A percentile compares a stretch with the other conserved stretches of the same genome.
These are phyloP conservation scores for Cotesia glomerata DNA, from an alignment of 1,140 invertebrate species.

Conservation along the genomic window DNA sequence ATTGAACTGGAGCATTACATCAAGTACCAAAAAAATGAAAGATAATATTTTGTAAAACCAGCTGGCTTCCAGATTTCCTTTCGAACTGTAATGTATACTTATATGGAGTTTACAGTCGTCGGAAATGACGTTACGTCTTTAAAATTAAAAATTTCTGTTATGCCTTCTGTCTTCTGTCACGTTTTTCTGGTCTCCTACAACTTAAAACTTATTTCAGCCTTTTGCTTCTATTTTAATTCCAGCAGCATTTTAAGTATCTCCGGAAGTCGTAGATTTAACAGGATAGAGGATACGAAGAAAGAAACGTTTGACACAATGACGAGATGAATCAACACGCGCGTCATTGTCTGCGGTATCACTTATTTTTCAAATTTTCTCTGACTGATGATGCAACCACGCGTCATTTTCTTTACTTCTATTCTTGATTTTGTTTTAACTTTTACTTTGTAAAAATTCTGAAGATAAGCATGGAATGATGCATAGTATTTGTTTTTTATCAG, in stretches of 20 bases:
- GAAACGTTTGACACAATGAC: no score
- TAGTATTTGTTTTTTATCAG: no score
- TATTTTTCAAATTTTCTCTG: slow-evolving; percentile 7
- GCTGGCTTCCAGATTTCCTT: slow-evolving; percentile 31
- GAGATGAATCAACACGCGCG: no score
- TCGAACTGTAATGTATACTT: background rate
- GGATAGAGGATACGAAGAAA: no score
- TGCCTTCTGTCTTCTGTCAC: slow-evolving; percentile 6
- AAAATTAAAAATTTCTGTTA: background rate
- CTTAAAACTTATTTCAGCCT: background rate
- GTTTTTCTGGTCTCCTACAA: background rate
- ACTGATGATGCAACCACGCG: slow-evolving; percentile 23
- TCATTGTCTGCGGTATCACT: background rate
- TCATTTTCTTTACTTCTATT: slow-evolving; percentile 42
- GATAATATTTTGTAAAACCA: slow-evolving; percentile 11
- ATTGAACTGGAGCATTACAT: no score
- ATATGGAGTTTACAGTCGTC: background rate
- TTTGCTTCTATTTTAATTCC: background rate
- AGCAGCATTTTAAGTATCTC: background rate
- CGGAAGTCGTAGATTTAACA: background rate
- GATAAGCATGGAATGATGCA: no score
- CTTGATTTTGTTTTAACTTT: no score
- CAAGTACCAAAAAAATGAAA: background rate
- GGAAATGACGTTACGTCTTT: background rate
- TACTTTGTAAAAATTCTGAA: no score